These are phyloP conservation scores for Troides helena DNA, from an alignment of 2,888 invertebrate species.

Conservation along the genomic window DNA sequence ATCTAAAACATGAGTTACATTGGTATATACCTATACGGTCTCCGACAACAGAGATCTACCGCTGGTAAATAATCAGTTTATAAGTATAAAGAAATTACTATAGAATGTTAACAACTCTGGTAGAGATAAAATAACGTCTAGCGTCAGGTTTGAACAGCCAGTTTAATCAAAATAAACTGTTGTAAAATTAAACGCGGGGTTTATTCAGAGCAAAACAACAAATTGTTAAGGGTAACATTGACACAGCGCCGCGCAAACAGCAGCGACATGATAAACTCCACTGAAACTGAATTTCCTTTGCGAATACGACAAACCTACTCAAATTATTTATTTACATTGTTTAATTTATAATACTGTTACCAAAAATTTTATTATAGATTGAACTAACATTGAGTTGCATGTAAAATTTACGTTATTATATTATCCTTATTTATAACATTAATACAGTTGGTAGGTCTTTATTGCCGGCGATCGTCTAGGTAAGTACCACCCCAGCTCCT, in stretches of 20 bases:
- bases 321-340: constrained; percentile 6
- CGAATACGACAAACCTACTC: constrained; percentile 7
- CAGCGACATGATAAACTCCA: constrained; percentile 24
- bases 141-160: background rate
- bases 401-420: background rate
- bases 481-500: too few species aligned
- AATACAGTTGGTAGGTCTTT: too few species aligned
- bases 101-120: too few species aligned
- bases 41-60: too few species aligned
- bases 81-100: too few species aligned
- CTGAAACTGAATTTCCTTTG: constrained; percentile 24
- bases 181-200: background rate
- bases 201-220: constrained; percentile 5
- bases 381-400: background rate
- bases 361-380: background rate
- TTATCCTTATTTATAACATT: background rate
- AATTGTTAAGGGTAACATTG: constrained; percentile 21
- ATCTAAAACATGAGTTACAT: too few species aligned
- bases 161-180: background rate
- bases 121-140: too few species aligned
- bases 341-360: background rate
- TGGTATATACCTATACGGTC: too few species aligned
- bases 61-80: too few species aligned
- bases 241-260: constrained; percentile 23
- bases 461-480: too few species aligned